Evolutionary conservation across 2,888 invertebrate species (phyloP).

Genomic region (Caenorhabditis afra): DNA sequence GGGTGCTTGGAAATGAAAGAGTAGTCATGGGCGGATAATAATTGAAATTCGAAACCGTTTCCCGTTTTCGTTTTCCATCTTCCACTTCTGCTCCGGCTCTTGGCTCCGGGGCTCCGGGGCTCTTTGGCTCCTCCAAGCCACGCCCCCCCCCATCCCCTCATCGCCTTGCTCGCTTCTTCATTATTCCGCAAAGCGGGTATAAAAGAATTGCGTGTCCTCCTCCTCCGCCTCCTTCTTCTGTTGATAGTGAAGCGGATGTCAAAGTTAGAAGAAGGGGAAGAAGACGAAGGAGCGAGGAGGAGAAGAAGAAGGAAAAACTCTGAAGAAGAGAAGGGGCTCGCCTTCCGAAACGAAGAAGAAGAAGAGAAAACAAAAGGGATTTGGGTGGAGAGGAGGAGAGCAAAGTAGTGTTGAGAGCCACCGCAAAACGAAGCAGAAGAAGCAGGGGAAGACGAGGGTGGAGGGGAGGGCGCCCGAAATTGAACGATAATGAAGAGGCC

Average conservation of each 20-base stretch:
- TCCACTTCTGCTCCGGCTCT: not conserved
- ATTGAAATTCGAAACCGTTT: conserved; percentile 42
- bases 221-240: not conserved
- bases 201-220: conserved; percentile 25
- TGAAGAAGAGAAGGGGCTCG: conserved; percentile 18
- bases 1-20: no score
- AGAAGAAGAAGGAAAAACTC: conserved; percentile 11
- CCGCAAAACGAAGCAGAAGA: not conserved
- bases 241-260: conserved; percentile 19
- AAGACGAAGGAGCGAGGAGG: conserved; percentile 1
- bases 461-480: conserved; percentile 29
- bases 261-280: conserved; percentile 28
- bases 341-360: conserved; percentile 14
- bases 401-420: conserved; percentile 18
- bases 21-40: conserved; percentile 36
- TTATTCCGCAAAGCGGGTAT: conserved; percentile 30
- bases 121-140: not conserved
- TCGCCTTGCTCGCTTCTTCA: conserved; percentile 8
- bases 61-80: not conserved
- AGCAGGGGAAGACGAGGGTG: not conserved
- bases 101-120: conserved; percentile 34
- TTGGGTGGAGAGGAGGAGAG: conserved; percentile 16
- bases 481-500: conserved; percentile 52
- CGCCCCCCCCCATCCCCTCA: not conserved
- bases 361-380: conserved; percentile 50